phyloP scores from a whole-genome alignment of 1,140 invertebrate species.

The Anagrus nilaparvatae region DNA sequence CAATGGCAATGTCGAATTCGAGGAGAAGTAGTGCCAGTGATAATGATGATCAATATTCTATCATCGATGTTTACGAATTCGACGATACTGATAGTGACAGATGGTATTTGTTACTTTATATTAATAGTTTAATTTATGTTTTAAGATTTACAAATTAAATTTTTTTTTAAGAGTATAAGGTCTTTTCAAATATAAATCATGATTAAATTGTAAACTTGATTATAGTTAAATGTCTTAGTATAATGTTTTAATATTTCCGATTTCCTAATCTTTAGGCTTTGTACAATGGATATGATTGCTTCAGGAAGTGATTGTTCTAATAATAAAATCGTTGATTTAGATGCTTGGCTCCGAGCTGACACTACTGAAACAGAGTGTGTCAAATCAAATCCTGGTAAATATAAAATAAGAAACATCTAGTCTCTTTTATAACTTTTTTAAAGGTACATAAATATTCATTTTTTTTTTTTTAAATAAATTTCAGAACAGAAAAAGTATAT shows the following conservation, averaged over 20 bases:
- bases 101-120: too few relatives aligned
- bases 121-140: conserved; percentile 2
- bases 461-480: too few relatives aligned
- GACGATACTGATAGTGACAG: conserved; percentile 11
- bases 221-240: too few relatives aligned
- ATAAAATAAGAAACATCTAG: neutral
- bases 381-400: neutral
- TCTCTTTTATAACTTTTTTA: neutral
- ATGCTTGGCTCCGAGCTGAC: conserved; percentile 13
- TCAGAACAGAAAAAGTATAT: too few relatives aligned
- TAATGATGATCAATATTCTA: conserved; percentile 13
- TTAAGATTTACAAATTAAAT: neutral
- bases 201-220: too few relatives aligned
- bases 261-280: too few relatives aligned
- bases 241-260: too few relatives aligned
- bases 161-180: too few relatives aligned
- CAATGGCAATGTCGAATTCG: neutral
- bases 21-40: conserved; percentile 1
- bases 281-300: too few relatives aligned
- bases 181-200: too few relatives aligned
- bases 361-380: neutral
- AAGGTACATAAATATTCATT: conserved; percentile 26
- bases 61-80: conserved; percentile 16
- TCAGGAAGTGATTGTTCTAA: conserved; percentile 4
- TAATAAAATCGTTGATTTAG: conserved; percentile 8